Evolutionary conservation across 2,888 invertebrate species (phyloP).

Genomic region (Tinea semifulvella): DNA sequence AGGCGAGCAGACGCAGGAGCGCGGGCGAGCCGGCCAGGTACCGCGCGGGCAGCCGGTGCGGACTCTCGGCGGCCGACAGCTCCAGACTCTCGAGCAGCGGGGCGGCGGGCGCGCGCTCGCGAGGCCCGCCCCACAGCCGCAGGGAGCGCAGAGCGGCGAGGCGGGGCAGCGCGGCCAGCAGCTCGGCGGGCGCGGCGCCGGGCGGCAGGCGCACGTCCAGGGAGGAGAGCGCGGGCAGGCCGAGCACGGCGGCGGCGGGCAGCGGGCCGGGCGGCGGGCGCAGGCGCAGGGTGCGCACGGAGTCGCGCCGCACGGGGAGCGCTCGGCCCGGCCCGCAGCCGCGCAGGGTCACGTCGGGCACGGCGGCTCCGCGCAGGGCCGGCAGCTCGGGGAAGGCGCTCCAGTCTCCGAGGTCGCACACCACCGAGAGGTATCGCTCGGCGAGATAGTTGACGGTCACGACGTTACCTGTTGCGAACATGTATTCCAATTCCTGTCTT

Average conservation of each 20-base stretch:
- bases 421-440: not conserved
- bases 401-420: not conserved
- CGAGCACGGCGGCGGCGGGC: not conserved
- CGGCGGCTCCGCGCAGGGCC: not conserved
- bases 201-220: not conserved
- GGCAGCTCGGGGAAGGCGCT: not conserved
- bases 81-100: not conserved
- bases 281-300: not conserved
- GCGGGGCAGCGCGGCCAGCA: not conserved
- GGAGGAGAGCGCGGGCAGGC: slow-evolving; percentile 2
- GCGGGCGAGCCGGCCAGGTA: not conserved
- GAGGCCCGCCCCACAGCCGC: slow-evolving; percentile 4
- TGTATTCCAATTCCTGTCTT: not conserved
- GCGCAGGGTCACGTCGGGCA: not conserved
- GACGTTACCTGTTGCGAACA: not conserved
- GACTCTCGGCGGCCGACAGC: not conserved
- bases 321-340: not conserved
- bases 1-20: slow-evolving; percentile 16
- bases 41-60: not conserved
- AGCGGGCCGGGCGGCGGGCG: not conserved
- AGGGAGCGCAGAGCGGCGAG: not conserved
- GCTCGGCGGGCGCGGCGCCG: slow-evolving; percentile 1
- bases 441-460: not conserved
- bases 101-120: not conserved
- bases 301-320: not conserved